Evolutionary conservation across 2,113 vertebrate genomes (phyloP), one percentile per base, ranked within the genome.

Genomic region (Aspidoscelis tigris): DNA sequence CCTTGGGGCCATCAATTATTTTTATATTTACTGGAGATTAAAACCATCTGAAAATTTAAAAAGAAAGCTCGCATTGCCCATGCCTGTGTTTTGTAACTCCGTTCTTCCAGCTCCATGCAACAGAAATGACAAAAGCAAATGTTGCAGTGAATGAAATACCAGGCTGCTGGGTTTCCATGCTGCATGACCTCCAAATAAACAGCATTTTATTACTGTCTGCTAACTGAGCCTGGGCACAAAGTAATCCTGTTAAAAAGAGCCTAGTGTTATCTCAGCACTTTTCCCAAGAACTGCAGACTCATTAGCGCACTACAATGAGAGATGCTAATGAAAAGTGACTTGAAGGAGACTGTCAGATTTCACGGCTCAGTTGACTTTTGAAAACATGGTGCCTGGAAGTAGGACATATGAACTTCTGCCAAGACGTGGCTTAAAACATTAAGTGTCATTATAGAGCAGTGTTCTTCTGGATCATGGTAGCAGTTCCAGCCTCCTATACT

Each of bases 241-340:
- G 18, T 66, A 86, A 18, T 78, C 16, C 76, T 76, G 50, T 76
- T 76, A 53, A 76, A 76, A 66, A 76, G 26, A 39, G 68, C 5
- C 22, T 74, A 47, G 44, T 76, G 53, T 77, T 81, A 71, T 77
- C 50, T 7, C 66, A 70, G 70, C 86, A 84, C 22, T 81, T 86
- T 41, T 26, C 58, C 41, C 11, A 2, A 44, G 47, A 74, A 83
- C 73, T 73, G 78, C 74, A 14, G 4, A 39, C 71, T 86, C 66
- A 71, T 81, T 81, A 81, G 24, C 80, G 50, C 50, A 77, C 47
- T 11, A 26, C 66, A 72, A 72, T 77, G 26, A 82, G 53, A n/a
- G 26, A 77, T 39, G n/a, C 44, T 76, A 33, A 86, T 81, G 79
- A 44, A 76, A 80, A 76, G 24, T 53, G 18, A 53, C 39, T 85